Evolutionary conservation across 1,140 invertebrate species (phyloP).

Genomic region (Drosophila ogumai): DNA sequence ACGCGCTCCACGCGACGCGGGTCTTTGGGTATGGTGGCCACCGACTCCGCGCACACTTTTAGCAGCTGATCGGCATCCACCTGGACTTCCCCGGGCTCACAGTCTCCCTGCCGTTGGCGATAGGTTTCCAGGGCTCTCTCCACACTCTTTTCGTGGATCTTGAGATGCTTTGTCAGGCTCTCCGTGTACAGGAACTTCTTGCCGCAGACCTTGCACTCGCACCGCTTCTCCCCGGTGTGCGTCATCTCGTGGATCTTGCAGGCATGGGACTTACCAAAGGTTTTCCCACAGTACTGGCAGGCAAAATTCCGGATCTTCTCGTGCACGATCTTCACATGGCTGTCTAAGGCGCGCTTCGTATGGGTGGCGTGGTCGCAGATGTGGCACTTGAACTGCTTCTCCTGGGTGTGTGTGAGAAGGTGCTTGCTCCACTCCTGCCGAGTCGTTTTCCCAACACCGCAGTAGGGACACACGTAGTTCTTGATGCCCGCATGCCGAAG

Average conservation of each 20-base stretch:
- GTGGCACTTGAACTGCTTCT: conserved; percentile 79
- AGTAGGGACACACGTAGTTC: conserved; percentile 81
- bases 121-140: conserved; percentile 73
- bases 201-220: conserved; percentile 78
- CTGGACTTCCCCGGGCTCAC: conserved; percentile 8
- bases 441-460: conserved; percentile 81
- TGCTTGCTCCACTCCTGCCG: conserved; percentile 81
- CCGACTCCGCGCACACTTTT: conserved; percentile 76
- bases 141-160: conserved; percentile 80
- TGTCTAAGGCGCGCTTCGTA: conserved; percentile 71
- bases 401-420: conserved; percentile 76
- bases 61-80: conserved; percentile 63
- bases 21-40: conserved; percentile 74
- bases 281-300: conserved; percentile 81
- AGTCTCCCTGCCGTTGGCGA: conserved; percentile 63
- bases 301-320: conserved; percentile 76
- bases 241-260: conserved; percentile 84
- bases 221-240: conserved; percentile 85
- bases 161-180: conserved; percentile 75
- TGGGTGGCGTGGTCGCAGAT: conserved; percentile 77
- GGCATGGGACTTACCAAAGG: conserved; percentile 80
- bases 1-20: conserved; percentile 76
- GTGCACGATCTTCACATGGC: conserved; percentile 80
- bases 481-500: conserved; percentile 81
- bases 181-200: conserved; percentile 75